Percentiles rank a stretch among this genome's conserved stretches.
phyloP scores from a whole-genome alignment of 2,113 vertebrate species.

The Coturnix japonica region DNA sequence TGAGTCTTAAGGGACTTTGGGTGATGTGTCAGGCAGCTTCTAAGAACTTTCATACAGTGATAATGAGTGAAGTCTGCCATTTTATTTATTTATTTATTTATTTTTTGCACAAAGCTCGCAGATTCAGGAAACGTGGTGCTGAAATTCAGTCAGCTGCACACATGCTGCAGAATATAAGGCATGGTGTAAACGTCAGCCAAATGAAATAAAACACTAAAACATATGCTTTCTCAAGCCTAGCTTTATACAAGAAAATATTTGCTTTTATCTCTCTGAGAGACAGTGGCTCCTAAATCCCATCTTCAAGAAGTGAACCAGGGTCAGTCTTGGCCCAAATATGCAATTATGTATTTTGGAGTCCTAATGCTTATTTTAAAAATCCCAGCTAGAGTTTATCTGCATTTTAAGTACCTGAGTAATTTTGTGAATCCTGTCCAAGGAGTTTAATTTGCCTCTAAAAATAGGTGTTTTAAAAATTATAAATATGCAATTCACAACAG shows the following conservation, averaged over 20 bases:
- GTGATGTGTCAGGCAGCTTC: not conserved
- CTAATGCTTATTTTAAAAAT: not conserved
- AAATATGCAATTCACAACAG: not conserved
- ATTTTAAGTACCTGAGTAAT: not conserved
- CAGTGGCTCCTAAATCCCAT: not conserved
- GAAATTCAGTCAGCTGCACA: not conserved
- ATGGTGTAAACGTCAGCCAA: not conserved
- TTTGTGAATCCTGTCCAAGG: not conserved
- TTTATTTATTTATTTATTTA: not conserved
- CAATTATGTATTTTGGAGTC: not conserved
- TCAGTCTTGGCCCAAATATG: not conserved
- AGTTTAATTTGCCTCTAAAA: slow-evolving; percentile 29
- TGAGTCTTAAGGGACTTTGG: not conserved
- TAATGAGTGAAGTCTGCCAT: not conserved
- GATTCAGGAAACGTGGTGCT: rapidly evolving
- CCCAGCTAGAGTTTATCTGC: not conserved
- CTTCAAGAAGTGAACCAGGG: not conserved
- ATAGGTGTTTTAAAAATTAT: slow-evolving; percentile 14
- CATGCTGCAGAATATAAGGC: not conserved
- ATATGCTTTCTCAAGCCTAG: not conserved
- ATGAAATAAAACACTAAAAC: not conserved
- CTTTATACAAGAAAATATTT: not conserved
- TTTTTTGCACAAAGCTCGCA: not conserved
- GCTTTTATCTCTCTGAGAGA: not conserved
- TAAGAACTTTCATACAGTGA: not conserved